Evolutionary conservation across 2,888 invertebrate genomes (phyloP).

Genomic region (Cephus pygmeus): DNA sequence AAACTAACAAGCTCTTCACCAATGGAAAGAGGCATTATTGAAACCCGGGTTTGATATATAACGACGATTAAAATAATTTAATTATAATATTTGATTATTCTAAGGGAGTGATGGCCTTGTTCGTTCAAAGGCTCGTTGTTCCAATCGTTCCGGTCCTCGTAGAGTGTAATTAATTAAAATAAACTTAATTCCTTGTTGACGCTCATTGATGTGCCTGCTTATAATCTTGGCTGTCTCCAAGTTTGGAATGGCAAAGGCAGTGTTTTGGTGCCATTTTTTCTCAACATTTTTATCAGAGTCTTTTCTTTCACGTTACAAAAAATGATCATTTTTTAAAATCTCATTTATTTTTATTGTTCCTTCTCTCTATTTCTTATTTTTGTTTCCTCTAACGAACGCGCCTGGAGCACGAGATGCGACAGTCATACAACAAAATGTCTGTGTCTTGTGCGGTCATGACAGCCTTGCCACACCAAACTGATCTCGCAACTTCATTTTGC

Average conservation of each 20-base stretch:
- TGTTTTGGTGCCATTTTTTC: slow-evolving; percentile 73
- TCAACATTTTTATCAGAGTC: not conserved
- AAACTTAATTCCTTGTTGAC: slow-evolving; percentile 34
- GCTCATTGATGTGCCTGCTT: slow-evolving; percentile 68
- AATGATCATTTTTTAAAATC: slow-evolving; percentile 5
- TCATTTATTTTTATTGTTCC: not conserved
- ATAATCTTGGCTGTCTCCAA: slow-evolving; percentile 74
- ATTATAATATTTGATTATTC: not conserved
- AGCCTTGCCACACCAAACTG: slow-evolving; percentile 69
- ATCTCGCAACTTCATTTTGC: slow-evolving; percentile 31
- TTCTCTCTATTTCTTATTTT: slow-evolving; percentile 15
- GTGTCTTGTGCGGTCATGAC: slow-evolving; percentile 62
- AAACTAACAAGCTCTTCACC: not conserved
- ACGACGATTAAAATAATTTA: not conserved
- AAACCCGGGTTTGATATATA: not conserved
- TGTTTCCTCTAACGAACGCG: not conserved
- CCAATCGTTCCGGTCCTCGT: slow-evolving; percentile 12
- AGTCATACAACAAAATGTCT: not conserved
- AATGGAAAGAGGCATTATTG: not conserved
- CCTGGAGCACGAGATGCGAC: not conserved
- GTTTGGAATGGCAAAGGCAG: slow-evolving; percentile 77
- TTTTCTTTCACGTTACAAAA: slow-evolving; percentile 12
- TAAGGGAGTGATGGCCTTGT: slow-evolving; percentile 38
- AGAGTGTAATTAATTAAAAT: slow-evolving; percentile 16
- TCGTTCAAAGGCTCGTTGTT: slow-evolving; percentile 58